A percentile compares a stretch with the other conserved stretches of the same genome.
Conservation (phyloP, 2,113 vertebrate species). For the Chaetops frenatus region DNA sequence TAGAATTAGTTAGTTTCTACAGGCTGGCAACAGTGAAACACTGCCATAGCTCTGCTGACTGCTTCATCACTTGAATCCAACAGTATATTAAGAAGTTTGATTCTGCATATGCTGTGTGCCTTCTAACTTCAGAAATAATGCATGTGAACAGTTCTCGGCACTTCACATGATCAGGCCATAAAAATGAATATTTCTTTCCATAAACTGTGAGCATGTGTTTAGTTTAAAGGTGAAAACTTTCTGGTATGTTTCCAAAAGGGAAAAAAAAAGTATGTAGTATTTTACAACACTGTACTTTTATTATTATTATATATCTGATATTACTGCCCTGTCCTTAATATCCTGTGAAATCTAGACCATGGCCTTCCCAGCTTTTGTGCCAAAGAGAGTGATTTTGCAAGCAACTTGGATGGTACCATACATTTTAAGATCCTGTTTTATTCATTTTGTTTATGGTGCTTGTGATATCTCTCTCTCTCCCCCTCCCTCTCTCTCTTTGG, state of each 20-base stretch:
- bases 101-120: neutral
- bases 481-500: neutral
- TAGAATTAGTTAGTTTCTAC: neutral
- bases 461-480: neutral
- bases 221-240: slow-evolving; percentile 61
- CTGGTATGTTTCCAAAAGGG: slow-evolving; percentile 30
- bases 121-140: neutral
- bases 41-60: neutral
- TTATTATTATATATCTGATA: slow-evolving; percentile 46
- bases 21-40: neutral
- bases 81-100: neutral
- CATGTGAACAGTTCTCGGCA: neutral
- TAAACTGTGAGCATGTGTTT: slow-evolving; percentile 53
- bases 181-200: slow-evolving; percentile 57
- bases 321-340: slow-evolving; percentile 58
- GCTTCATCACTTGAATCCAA: neutral
- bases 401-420: slow-evolving; percentile 39
- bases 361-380: slow-evolving; percentile 30
- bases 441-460: slow-evolving; percentile 56
- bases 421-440: slow-evolving; percentile 48
- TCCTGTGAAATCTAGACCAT: slow-evolving; percentile 51
- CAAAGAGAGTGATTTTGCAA: slow-evolving; percentile 47
- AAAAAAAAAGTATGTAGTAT: neutral
- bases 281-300: slow-evolving; percentile 42
- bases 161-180: neutral